Evolutionary conservation across 2,113 vertebrate species (phyloP), one percentile per base, ranked within the genome.

Genomic region (Oreotragus oreotragus): DNA sequence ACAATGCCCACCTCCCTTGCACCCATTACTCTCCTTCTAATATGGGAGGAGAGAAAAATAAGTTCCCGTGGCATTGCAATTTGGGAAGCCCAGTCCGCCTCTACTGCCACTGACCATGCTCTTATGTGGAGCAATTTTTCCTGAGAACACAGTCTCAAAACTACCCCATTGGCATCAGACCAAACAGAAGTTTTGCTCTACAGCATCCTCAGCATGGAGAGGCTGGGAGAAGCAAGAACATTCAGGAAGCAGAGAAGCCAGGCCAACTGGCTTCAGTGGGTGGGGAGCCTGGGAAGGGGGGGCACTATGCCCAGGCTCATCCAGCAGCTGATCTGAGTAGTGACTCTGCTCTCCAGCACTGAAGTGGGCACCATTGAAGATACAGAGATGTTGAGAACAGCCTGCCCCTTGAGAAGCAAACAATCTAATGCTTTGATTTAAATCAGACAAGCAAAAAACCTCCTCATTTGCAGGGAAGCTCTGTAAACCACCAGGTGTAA

Each of bases 81-180:
- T 6, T 58, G 81, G 53, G 53, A 58, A 6, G 45, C 13, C 25
- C 43, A 14, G 2, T 14, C 43, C 6, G 23, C 17, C 19, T 33
- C 13, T n/a, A 12, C 5, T 8, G 2, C 8, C 10, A 47, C 11
- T 2, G 9, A 14, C 6, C 60, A 33, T 10, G 0, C 8, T 2
- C 39, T 45, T 21, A 3, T 0, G 3, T 17, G 62, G 45, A 28
- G 43, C n/a, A n/a, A 1, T 16, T 4, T 11, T 25, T 84, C 45
- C 88, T n/a, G 33, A 53, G 49, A n/a, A 25, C 19, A n/a, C 7
- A 28, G 28, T 13, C 53, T 95, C 49, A 36, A 84, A 58, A 66
- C 81, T 70, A 83, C 47, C 47, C 16, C 17, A 17, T 0, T 17
- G 23, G 13, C 27, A 11, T 51, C 87, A 57, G 53, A 36, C 23